Base-by-base conservation (phyloP, 1,140 invertebrate genomes). In the Oncopodura yosiiana region DNA sequence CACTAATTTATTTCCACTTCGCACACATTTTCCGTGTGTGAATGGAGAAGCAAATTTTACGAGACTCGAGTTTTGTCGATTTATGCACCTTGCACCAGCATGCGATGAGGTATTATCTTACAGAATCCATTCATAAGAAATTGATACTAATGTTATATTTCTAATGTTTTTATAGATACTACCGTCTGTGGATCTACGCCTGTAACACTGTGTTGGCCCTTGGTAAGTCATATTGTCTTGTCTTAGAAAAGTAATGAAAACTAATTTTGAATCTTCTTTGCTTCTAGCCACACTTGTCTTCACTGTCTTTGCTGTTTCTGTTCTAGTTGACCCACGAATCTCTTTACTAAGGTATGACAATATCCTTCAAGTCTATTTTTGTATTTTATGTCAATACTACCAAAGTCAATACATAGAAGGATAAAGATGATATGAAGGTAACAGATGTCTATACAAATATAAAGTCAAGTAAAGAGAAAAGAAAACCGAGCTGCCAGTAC, bases 101-200 rank as follows among this genome's bases (percentile, higher is more conserved):
- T 64, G 62, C 62, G 53, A 64, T 64, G 62, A 64, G 62, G 59
- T 64, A 64, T 56, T 64, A 64, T 53, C n/a, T n/a, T n/a, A n/a
- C n/a, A n/a, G n/a, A n/a, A n/a, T n/a, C n/a, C n/a, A n/a, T n/a
- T n/a, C n/a, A n/a, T n/a, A 56, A 32, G 30, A 16, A 41, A 19
- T 16, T 19, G 11, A 11, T 24, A 45, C 18, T 24, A 6, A 6
- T 21, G 4, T 9, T 27, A 29, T 11, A 6, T 27, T 45, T 45
- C 12, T 45, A 8, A 8, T 11, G 9, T 24, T 24, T 18, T 27
- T n/a, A 24, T 24, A 11, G 74, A 60, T 89, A 88, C 77, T 90
- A 89, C 74, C 82, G 86, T 70, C 79, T 90, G 67, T 90, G 87
- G 87, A 90, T 91, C 69, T 90, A 90, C 77, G 84, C 85, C 66